Percentiles rank a stretch among this genome's conserved stretches.
These are phyloP conservation scores for Silurus asotus DNA, from an alignment of 2,113 vertebrate genomes.

Conservation along the genomic window DNA sequence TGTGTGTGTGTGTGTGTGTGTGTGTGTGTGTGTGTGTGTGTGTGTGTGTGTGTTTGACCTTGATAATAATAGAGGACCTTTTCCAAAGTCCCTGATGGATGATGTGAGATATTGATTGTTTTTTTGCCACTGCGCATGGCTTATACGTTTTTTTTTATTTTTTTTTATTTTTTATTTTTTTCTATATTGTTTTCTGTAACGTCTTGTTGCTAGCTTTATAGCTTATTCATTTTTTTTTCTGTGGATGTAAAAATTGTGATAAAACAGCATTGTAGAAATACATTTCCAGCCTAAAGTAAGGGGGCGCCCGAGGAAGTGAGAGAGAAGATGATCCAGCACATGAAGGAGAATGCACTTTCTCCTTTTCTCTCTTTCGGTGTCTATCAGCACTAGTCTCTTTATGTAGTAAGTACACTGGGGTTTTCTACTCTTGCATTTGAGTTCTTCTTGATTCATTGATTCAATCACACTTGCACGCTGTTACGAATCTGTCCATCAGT, in stretches of 20 bases:
- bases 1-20: background rate
- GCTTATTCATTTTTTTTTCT: too few relatives aligned
- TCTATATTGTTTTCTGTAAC: background rate
- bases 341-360: background rate
- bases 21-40: background rate
- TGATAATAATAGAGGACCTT: slow-evolving; percentile 17
- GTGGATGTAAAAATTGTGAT: background rate
- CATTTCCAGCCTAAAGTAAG: background rate
- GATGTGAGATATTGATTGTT: slow-evolving; percentile 19
- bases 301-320: background rate
- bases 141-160: background rate
- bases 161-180: background rate
- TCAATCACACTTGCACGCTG: background rate
- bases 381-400: background rate
- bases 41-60: background rate
- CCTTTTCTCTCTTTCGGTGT: background rate
- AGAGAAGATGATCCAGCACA: background rate
- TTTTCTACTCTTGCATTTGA: background rate
- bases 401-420: background rate
- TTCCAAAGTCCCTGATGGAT: slow-evolving; percentile 4
- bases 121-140: background rate
- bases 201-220: background rate
- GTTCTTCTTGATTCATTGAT: background rate
- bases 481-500: background rate
- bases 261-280: background rate